Conservation (phyloP, 2,113 vertebrate species). For the Pleuronectes platessa region DNA sequence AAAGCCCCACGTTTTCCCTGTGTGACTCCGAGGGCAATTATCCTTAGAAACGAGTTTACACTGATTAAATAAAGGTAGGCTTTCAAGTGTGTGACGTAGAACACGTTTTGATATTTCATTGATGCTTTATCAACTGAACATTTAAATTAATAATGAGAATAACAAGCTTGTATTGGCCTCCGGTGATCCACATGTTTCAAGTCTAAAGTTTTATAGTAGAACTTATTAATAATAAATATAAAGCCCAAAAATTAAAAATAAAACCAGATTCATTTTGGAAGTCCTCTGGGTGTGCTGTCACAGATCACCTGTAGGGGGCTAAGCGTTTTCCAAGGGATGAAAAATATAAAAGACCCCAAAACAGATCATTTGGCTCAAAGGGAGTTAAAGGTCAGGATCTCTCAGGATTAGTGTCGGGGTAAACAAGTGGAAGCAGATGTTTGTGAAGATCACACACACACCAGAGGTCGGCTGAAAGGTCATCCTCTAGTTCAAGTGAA, state of each 20-base stretch:
- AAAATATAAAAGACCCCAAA: not conserved
- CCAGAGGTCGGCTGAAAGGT: constrained; percentile 10
- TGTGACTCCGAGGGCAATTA: constrained; percentile 54
- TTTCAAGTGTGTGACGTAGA: not conserved
- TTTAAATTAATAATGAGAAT: no score
- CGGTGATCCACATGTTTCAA: no score
- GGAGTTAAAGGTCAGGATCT: constrained; percentile 14
- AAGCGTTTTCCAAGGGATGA: not conserved
- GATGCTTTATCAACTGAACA: not conserved
- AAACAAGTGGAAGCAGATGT: constrained; percentile 28
- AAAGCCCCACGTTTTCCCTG: constrained; percentile 16
- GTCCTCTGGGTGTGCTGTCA: not conserved
- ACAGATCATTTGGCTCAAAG: constrained; percentile 18
- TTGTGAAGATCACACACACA: constrained; percentile 21
- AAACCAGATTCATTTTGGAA: no score
- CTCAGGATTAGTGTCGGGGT: constrained; percentile 33
- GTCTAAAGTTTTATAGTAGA: no score
- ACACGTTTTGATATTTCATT: constrained; percentile 14
- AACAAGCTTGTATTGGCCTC: no score
- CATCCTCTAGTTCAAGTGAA: not conserved
- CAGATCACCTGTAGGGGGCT: not conserved
- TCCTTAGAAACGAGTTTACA: constrained; percentile 38
- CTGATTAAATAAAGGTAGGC: constrained; percentile 21
- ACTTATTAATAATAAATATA: no score
- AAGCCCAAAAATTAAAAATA: no score